Conservation (phyloP, 2,888 invertebrate species). For the Spialia ferax region DNA sequence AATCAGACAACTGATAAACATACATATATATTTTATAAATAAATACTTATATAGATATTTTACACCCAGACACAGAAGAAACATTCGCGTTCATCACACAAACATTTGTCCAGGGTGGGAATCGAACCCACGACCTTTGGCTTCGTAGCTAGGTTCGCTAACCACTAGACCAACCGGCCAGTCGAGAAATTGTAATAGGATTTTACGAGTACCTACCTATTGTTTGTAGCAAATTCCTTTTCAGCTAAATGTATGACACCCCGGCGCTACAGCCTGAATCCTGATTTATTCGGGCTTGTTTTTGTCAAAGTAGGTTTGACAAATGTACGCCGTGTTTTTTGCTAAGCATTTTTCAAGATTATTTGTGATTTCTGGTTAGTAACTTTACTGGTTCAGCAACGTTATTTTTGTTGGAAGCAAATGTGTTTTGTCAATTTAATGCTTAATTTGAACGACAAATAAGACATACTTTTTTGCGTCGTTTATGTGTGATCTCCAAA, state of each 20-base stretch:
- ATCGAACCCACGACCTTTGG: too few relatives aligned
- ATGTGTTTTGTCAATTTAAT: neutral
- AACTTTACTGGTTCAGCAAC: conserved; percentile 4
- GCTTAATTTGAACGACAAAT: too few relatives aligned
- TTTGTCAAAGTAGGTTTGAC: conserved; percentile 19
- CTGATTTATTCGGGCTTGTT: conserved; percentile 18
- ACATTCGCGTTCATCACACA: too few relatives aligned
- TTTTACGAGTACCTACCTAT: too few relatives aligned
- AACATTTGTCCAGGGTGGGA: too few relatives aligned
- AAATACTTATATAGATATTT: too few relatives aligned
- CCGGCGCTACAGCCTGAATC: neutral
- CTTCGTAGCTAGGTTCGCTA: too few relatives aligned
- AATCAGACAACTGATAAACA: too few relatives aligned
- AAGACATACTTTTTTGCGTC: neutral
- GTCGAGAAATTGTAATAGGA: too few relatives aligned
- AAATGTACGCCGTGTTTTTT: conserved; percentile 15
- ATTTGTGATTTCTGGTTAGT: conserved; percentile 13
- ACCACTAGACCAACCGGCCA: too few relatives aligned
- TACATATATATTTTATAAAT: too few relatives aligned
- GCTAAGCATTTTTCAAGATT: conserved; percentile 24
- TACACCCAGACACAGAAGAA: too few relatives aligned
- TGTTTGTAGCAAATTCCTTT: neutral
- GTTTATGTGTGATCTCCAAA: neutral
- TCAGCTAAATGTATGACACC: neutral
- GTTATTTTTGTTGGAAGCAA: neutral